Percentiles rank a stretch among this genome's conserved stretches.
phyloP scores from a whole-genome alignment of 2,888 invertebrate species.

The Drosophila rubida region DNA sequence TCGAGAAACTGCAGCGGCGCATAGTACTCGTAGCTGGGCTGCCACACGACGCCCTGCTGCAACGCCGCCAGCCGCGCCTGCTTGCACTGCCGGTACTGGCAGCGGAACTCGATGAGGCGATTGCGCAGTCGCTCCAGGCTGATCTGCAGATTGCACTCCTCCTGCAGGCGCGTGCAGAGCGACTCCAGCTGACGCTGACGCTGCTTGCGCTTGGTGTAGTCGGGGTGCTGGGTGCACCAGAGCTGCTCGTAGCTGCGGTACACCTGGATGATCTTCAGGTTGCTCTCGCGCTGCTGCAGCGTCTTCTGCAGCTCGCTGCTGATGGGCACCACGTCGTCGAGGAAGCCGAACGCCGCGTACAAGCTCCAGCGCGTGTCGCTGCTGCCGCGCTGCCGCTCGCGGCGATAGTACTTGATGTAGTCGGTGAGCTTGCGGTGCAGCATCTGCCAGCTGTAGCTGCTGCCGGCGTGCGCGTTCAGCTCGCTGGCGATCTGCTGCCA shows the following conservation, averaged over 20 bases:
- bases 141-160: slow-evolving; percentile 72
- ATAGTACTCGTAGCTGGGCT: slow-evolving; percentile 72
- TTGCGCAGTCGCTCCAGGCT: slow-evolving; percentile 72
- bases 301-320: slow-evolving; percentile 65
- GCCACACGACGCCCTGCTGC: slow-evolving; percentile 59
- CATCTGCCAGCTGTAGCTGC: slow-evolving; percentile 65
- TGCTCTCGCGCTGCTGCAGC: slow-evolving; percentile 66
- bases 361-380: slow-evolving; percentile 68
- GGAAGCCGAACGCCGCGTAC: slow-evolving; percentile 72
- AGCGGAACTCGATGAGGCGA: slow-evolving; percentile 76
- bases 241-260: slow-evolving; percentile 74
- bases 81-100: slow-evolving; percentile 75
- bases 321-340: slow-evolving; percentile 72
- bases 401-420: slow-evolving; percentile 74
- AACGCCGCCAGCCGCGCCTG: slow-evolving; percentile 58
- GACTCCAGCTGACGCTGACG: slow-evolving; percentile 70
- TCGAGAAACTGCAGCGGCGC: slow-evolving; percentile 71
- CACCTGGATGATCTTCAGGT: slow-evolving; percentile 73
- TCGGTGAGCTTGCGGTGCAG: slow-evolving; percentile 79
- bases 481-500: slow-evolving; percentile 68
- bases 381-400: slow-evolving; percentile 48
- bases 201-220: slow-evolving; percentile 74
- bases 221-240: slow-evolving; percentile 76
- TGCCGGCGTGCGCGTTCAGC: slow-evolving; percentile 46
- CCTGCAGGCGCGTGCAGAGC: slow-evolving; percentile 70